A percentile compares a stretch with the other conserved stretches of the same genome.
Conservation (phyloP, 2,797 vertebrate species). For the Rhabdophis nuchalis region DNA sequence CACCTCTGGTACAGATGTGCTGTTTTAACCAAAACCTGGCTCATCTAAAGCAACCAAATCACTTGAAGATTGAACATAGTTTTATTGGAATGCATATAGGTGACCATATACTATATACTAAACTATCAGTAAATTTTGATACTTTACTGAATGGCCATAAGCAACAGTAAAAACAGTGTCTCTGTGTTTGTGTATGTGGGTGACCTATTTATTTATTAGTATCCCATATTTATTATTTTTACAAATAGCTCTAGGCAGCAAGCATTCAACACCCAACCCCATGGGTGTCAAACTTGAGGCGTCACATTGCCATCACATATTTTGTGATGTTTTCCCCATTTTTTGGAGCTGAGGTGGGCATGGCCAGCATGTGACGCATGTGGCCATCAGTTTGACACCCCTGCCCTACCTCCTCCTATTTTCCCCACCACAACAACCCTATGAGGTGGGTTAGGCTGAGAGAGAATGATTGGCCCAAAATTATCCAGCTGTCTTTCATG, state of each 20-base stretch:
- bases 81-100: not conserved
- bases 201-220: not conserved
- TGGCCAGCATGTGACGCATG: accelerated
- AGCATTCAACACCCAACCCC: not conserved
- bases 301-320: no score
- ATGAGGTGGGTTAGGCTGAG: not conserved
- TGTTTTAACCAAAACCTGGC: not conserved
- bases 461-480: not conserved
- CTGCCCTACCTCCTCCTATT: not conserved
- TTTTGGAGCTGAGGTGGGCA: no score
- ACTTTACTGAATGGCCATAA: not conserved
- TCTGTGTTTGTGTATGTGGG: no score
- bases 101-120: not conserved
- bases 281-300: no score
- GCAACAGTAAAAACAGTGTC: not conserved
- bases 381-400: no score
- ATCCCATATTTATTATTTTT: not conserved
- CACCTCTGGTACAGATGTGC: not conserved
- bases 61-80: not conserved
- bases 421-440: not conserved
- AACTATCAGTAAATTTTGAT: not conserved
- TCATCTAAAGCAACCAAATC: not conserved
- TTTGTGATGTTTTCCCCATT: no score
- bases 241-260: not conserved
- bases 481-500: not conserved